A percentile compares a stretch with the other conserved stretches of the same genome.
These are phyloP conservation scores for Tragelaphus strepsiceros DNA, from an alignment of 2,113 vertebrate species.

Conservation along the genomic window DNA sequence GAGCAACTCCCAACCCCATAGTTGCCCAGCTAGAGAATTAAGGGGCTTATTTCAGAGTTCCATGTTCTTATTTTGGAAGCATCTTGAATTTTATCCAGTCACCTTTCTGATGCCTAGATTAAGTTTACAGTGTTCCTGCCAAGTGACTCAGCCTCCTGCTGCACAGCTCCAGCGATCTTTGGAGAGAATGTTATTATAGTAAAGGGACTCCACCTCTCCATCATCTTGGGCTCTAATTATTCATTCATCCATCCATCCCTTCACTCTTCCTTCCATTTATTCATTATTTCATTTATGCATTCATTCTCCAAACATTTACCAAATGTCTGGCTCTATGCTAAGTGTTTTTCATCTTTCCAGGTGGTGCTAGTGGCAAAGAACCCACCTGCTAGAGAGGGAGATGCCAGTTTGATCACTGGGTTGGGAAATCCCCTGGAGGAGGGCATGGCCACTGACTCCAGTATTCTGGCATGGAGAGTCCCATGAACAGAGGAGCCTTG, in stretches of 20 bases:
- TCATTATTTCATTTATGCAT: neutral
- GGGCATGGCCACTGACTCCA: neutral
- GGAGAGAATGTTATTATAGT: neutral
- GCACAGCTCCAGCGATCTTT: neutral
- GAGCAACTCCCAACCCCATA: neutral
- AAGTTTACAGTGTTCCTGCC: neutral
- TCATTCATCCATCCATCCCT: neutral
- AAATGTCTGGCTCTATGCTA: neutral
- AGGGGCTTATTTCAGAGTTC: neutral
- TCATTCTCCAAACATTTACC: neutral
- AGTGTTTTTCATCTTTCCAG: neutral
- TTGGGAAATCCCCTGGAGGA: neutral
- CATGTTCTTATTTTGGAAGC: neutral
- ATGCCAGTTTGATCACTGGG: neutral
- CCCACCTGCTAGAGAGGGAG: neutral
- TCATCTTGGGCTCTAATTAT: neutral
- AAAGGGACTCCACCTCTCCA: neutral
- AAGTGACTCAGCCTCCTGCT: neutral
- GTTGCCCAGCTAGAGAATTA: neutral
- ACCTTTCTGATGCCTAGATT: neutral
- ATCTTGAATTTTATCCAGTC: neutral
- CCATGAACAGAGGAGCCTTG: neutral
- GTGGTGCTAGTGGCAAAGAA: neutral
- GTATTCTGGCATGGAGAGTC: neutral
- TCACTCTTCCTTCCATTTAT: neutral